phyloP scores from a whole-genome alignment of 2,888 invertebrate species.

The Ophioninae sp. region DNA sequence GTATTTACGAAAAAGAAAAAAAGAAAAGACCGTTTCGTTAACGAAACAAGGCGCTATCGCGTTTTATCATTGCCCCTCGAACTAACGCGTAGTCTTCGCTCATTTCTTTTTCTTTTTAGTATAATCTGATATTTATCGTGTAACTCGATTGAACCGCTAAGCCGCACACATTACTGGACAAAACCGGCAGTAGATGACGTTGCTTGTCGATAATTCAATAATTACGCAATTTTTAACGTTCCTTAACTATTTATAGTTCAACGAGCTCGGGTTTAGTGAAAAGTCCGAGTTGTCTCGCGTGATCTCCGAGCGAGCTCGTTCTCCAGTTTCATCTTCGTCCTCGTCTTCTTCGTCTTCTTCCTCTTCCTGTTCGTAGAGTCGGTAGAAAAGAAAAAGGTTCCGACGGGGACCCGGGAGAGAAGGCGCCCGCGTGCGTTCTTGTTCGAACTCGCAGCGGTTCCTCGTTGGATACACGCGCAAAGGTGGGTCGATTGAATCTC shows the following conservation, averaged over 20 bases:
- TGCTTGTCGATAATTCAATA: conserved; percentile 47
- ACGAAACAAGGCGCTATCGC: conserved; percentile 46
- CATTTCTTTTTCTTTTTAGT: not conserved
- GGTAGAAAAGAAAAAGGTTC: conserved; percentile 73
- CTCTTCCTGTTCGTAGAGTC: conserved; percentile 55
- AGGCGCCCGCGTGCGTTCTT: not conserved
- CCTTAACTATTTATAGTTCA: conserved; percentile 39
- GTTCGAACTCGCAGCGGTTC: not conserved
- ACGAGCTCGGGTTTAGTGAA: conserved; percentile 27
- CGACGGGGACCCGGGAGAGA: conserved; percentile 28
- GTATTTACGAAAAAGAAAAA: conserved; percentile 41
- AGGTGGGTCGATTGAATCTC: not conserved
- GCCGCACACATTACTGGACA: conserved; percentile 56
- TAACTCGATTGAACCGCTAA: conserved; percentile 51
- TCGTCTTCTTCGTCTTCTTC: conserved; percentile 21
- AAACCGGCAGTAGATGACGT: conserved; percentile 74
- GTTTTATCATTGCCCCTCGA: conserved; percentile 25
- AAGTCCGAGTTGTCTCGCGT: conserved; percentile 15
- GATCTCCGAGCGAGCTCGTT: not conserved
- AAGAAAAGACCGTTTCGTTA: conserved; percentile 50
- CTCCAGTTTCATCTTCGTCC: conserved; percentile 26
- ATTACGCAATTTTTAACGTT: conserved; percentile 30
- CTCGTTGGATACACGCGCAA: not conserved
- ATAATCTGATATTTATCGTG: conserved; percentile 9
- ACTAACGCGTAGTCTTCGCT: conserved; percentile 30